Percentiles rank a stretch among this genome's conserved stretches.
Conservation (phyloP, 2,797 vertebrate genomes). For the Apogon talboti region DNA sequence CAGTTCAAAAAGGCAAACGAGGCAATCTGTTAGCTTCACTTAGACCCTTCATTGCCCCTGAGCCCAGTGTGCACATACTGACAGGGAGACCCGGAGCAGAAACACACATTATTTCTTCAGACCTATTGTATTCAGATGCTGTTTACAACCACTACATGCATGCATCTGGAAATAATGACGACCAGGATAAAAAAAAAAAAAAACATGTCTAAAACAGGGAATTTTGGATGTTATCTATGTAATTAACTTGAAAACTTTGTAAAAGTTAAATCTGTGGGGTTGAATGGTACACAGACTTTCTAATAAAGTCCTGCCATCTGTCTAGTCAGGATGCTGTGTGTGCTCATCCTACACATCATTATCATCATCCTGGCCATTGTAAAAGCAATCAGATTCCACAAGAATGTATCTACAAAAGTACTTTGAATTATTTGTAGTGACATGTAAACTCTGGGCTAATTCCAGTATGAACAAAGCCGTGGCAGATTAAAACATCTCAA, state of each 20-base stretch:
- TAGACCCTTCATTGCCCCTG: constrained; percentile 79
- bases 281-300: neutral
- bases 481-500: neutral
- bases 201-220: too few relatives aligned
- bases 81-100: constrained; percentile 39
- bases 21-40: constrained; percentile 86
- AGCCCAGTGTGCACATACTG: constrained; percentile 42
- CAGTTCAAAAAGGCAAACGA: constrained; percentile 90
- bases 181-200: too few relatives aligned
- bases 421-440: constrained; percentile 1
- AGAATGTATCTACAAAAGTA: neutral
- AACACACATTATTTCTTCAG: constrained; percentile 47
- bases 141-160: neutral
- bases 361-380: neutral
- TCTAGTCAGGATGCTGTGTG: constrained; percentile 1
- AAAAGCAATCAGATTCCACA: neutral
- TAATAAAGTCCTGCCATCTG: neutral
- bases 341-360: neutral
- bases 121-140: constrained; percentile 15
- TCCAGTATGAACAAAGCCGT: constrained; percentile 2
- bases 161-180: too few relatives aligned
- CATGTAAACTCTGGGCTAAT: neutral
- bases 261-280: neutral
- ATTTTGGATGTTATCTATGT: too few relatives aligned
- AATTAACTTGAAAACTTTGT: constrained; percentile 8